Evolutionary conservation across 2,797 vertebrate species (phyloP), one percentile per base, ranked within the genome.

Genomic region (Pelochelys cantorii): DNA sequence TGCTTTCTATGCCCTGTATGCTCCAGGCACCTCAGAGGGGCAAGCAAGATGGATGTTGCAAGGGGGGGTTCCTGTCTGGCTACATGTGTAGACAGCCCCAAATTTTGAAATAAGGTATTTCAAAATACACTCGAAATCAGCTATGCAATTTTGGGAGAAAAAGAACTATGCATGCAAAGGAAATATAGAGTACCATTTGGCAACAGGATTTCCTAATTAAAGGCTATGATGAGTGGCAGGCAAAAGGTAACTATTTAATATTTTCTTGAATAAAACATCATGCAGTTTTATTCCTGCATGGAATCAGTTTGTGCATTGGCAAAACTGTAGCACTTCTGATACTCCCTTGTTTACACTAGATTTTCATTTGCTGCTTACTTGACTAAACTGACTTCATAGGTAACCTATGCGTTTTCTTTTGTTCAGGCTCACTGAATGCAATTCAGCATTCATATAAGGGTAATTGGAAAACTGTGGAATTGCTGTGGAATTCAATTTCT

Each of bases 401-500:
- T 83, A 90, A 96, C 6, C 90, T 54, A 87, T 81, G 83, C 8
- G 83, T 95, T 94, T 95, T 82, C 85, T 81, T 94, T 92, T 88
- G 57, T 95, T 97, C 90, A 93, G 2, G 55, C 54, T 96, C 57
- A 59, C 20, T 92, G 77, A 84, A 68, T 85, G 68, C 57, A 83
- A 80, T 78, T 74, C 37, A 2, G 7, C 80, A 85, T 55, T 90
- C 81, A 55, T 13, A 65, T 37, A 83, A 80, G 87, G 71, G 65
- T 82, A 22, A 3, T 37, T 71, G 15, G 59, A 93, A 94, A 75
- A 57, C 80, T 90, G 27, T 85, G 81, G 59, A 90, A 92, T 96
- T 96, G 84, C 7, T 80, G 89, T 71, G 79, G 87, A 88, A 95
- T 91, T 91, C 91, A 81, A 90, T 93, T 90, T 90, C 85, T 95